These are phyloP conservation scores for Drosophila ezoana DNA, from an alignment of 2,888 invertebrate genomes.

Conservation along the genomic window DNA sequence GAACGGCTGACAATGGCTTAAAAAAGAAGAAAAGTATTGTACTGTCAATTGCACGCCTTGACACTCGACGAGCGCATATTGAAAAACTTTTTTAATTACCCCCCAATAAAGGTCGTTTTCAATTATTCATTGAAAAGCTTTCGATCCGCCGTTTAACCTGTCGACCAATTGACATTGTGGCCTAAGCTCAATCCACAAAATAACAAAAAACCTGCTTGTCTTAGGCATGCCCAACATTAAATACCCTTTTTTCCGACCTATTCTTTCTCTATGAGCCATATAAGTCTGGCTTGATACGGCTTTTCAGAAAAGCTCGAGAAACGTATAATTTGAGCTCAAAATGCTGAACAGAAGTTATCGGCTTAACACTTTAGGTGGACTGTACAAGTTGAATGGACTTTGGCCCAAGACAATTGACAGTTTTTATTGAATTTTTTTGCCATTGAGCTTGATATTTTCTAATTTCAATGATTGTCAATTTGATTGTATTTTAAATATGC, in stretches of 20 bases:
- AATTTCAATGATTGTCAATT: conserved; percentile 13
- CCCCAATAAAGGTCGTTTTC: conserved; percentile 55
- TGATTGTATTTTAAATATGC: conserved; percentile 33
- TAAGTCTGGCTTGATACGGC: no score
- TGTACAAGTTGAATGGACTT: conserved; percentile 32
- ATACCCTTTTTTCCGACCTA: neutral
- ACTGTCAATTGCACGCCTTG: conserved; percentile 61
- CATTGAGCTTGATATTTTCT: neutral
- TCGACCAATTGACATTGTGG: conserved; percentile 64
- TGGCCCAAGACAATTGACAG: conserved; percentile 16
- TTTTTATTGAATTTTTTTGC: neutral
- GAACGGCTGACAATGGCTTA: conserved; percentile 47
- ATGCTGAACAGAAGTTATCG: conserved; percentile 33
- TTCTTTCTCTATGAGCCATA: no score
- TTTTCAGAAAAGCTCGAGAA: no score
- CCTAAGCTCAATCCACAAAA: conserved; percentile 7
- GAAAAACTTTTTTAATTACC: conserved; percentile 77
- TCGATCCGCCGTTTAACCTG: conserved; percentile 66
- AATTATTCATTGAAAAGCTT: conserved; percentile 72
- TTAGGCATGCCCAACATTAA: neutral
- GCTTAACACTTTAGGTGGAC: conserved; percentile 34
- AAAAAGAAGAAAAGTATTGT: conserved; percentile 21
- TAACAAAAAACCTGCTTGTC: neutral
- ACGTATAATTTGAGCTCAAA: conserved; percentile 5
- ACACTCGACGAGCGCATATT: conserved; percentile 50